Conservation (phyloP, 2,113 vertebrate genomes). For the Ornithorhynchus anatinus region DNA sequence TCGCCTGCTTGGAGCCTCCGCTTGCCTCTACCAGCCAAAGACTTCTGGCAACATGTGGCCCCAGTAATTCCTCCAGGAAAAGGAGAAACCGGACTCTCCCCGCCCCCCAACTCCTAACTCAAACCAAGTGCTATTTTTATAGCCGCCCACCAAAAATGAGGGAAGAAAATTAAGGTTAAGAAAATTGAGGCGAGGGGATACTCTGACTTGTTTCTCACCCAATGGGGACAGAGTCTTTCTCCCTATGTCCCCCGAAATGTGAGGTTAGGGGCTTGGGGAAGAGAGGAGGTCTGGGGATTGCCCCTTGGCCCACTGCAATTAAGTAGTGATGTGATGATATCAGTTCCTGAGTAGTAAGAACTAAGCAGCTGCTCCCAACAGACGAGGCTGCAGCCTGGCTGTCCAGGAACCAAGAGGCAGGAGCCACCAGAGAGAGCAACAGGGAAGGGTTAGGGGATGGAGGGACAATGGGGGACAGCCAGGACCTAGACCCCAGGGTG, state of each 20-base stretch:
- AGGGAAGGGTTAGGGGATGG: too few species aligned
- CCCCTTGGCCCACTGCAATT: not conserved
- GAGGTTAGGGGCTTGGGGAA: not conserved
- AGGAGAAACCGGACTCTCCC: constrained; percentile 75
- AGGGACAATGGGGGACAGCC: too few species aligned
- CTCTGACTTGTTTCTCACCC: not conserved
- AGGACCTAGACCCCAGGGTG: too few species aligned
- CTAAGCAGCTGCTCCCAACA: not conserved
- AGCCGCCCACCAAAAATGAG: constrained; percentile 50
- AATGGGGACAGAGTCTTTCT: not conserved
- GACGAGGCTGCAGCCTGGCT: not conserved
- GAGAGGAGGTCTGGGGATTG: not conserved
- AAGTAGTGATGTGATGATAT: not conserved
- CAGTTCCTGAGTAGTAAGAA: not conserved
- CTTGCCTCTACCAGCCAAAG: constrained; percentile 88
- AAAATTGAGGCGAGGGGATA: not conserved
- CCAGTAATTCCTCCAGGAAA: constrained; percentile 86
- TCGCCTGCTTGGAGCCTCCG: constrained; percentile 95
- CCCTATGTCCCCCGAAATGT: accelerated
- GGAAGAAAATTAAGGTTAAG: not conserved
- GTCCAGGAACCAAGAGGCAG: not conserved
- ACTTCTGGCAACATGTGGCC: constrained; percentile 91
- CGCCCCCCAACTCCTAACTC: constrained; percentile 41
- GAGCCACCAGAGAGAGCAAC: constrained; percentile 1
- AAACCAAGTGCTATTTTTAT: constrained; percentile 78